A percentile compares a stretch with the other conserved stretches of the same genome.
phyloP scores from a whole-genome alignment of 2,113 vertebrate species.

The Parotia lawesii region DNA sequence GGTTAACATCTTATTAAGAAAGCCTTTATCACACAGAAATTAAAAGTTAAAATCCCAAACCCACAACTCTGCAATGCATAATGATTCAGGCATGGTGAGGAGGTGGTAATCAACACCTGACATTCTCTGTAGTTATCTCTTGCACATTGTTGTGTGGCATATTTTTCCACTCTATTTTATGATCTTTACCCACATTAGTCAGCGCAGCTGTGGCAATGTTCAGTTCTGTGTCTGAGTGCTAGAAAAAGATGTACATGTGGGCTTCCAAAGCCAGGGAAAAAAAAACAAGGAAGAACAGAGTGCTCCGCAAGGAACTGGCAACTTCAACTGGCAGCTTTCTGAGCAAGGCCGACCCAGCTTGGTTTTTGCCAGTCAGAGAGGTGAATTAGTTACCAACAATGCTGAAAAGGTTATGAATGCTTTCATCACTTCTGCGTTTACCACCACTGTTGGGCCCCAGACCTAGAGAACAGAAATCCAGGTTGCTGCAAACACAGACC shows the following conservation, averaged over 20 bases:
- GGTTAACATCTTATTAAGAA: background rate
- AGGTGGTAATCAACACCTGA: background rate
- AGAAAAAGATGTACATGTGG: background rate
- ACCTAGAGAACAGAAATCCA: background rate
- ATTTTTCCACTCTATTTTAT: background rate
- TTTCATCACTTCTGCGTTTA: background rate
- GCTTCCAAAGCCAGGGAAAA: background rate
- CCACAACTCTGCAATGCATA: background rate
- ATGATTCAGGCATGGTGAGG: background rate
- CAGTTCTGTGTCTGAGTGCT: background rate
- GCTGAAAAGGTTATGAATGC: background rate
- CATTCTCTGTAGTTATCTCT: background rate
- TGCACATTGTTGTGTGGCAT: background rate
- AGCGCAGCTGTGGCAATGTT: background rate
- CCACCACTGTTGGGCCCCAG: background rate
- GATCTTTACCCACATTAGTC: background rate
- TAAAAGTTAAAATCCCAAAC: background rate
- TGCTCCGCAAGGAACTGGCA: background rate
- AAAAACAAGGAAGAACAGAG: background rate
- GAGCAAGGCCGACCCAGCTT: background rate
- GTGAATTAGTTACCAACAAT: background rate
- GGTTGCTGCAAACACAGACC: background rate
- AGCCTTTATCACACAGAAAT: background rate
- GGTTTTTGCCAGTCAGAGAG: background rate
- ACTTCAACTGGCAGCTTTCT: background rate